Evolutionary conservation across 2,888 invertebrate species (phyloP).

Genomic region (Dasypolia templi): DNA sequence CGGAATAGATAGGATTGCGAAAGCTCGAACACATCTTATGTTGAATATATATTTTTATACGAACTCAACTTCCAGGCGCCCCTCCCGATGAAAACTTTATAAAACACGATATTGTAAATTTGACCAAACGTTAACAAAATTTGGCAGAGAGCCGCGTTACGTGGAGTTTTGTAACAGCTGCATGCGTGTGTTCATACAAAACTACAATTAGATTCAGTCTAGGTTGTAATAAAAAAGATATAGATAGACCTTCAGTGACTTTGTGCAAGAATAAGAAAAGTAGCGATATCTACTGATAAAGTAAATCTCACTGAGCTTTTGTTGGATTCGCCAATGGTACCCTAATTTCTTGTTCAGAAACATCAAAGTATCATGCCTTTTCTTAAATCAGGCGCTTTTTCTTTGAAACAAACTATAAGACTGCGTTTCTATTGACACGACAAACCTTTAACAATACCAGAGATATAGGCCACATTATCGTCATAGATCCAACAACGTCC

Average conservation of each 20-base stretch:
- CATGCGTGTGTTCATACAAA: conserved; percentile 44
- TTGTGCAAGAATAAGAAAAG: background rate
- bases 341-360: background rate
- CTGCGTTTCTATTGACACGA: background rate
- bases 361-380: background rate
- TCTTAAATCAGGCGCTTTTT: background rate
- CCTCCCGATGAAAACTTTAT: conserved; percentile 71
- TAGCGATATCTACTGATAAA: background rate
- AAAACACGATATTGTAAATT: conserved; percentile 59
- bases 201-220: conserved; percentile 53
- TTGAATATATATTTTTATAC: conserved; percentile 69
- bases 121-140: conserved; percentile 62
- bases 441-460: background rate
- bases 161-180: conserved; percentile 65
- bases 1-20: conserved; percentile 75
- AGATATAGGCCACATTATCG: background rate
- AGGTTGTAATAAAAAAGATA: conserved; percentile 31
- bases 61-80: conserved; percentile 67
- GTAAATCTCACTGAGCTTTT: background rate
- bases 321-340: too few relatives aligned
- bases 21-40: conserved; percentile 68
- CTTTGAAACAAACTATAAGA: background rate
- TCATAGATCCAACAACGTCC: conserved; percentile 18
- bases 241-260: conserved; percentile 32
- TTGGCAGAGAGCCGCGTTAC: conserved; percentile 64